Evolutionary conservation across 2,113 vertebrate species (phyloP).

Genomic region (Ctenomys sociabilis): DNA sequence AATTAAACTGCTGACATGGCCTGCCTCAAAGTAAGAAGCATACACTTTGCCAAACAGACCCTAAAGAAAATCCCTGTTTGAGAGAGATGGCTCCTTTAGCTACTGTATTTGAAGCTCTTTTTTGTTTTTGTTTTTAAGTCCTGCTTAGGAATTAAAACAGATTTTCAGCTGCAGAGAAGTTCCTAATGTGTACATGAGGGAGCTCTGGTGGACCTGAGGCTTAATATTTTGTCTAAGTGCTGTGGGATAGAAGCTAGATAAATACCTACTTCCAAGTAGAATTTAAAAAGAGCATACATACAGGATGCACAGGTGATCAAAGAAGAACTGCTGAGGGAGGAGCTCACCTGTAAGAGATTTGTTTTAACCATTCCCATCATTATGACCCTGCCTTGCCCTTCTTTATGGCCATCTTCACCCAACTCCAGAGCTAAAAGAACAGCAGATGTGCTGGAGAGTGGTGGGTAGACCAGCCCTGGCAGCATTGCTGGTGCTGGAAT

Average conservation of each 20-base stretch:
- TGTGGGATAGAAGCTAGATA: neutral
- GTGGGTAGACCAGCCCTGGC: neutral
- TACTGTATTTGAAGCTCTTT: constrained; percentile 30
- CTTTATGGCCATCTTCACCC: neutral
- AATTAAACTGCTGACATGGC: constrained; percentile 73
- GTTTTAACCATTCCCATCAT: neutral
- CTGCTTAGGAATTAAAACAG: constrained; percentile 2
- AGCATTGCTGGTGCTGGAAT: neutral
- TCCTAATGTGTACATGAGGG: neutral
- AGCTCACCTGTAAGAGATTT: neutral
- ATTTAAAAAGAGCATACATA: neutral
- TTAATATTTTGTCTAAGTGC: neutral
- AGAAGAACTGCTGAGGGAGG: neutral
- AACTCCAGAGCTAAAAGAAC: neutral
- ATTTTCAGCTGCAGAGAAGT: neutral
- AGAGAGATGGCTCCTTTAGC: constrained; percentile 23
- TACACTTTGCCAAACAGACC: constrained; percentile 67
- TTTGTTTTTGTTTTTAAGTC: constrained; percentile 54
- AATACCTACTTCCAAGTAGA: neutral
- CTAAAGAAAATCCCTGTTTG: constrained; percentile 64
- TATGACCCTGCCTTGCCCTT: neutral
- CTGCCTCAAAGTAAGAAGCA: constrained; percentile 71
- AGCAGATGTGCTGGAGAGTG: neutral
- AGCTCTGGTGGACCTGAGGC: neutral
- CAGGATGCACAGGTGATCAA: neutral